Base-by-base conservation (phyloP, 2,113 vertebrate species). In the Blennius ocellaris region DNA sequence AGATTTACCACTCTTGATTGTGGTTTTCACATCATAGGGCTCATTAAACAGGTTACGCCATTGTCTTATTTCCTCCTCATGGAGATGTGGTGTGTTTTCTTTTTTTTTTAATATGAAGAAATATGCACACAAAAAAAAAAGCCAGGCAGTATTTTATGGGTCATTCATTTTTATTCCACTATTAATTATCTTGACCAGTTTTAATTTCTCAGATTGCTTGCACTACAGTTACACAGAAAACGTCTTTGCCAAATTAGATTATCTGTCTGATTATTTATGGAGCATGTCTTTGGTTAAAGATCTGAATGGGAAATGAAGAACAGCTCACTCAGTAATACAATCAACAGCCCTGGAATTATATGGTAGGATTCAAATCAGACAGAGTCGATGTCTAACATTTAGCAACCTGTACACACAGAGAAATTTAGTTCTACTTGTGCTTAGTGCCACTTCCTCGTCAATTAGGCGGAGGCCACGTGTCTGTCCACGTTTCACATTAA, bases 151-250 rank as follows among this genome's bases (percentile, higher is more conserved):
- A n/a, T 52, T 68, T 92, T 74, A 88, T 93, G 92, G 93, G 93
- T 92, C 94, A 93, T 87, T 92, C 88, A 59, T 79, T 56, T 93
- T 94, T 94, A 94, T 94, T 94, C 89, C 86, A 82, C 84, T 88
- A 80, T 90, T 86, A 88, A 88, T 90, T 85, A 87, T 72, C 89
- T 91, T 85, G 73, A 92, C 79, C 85, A 90, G 83, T 83, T 84
- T 90, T 71, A 83, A 81, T 86, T 90, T 88, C 78, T 87, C 86
- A 88, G 84, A 91, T 88, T 86, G 82, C 80, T 91, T 88, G 85
- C 89, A 87, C 78, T 89, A 91, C 83, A 91, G 73, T 87, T 84
- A 87, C 84, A 90, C 86, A 88, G 76, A 87, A 81, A 88, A 90
- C 84, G 84, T 88, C 76, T 84, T 83, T 82, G 85, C 84, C 89